Base-by-base conservation (phyloP, 2,113 vertebrate genomes). In the Spermophilus dauricus region DNA sequence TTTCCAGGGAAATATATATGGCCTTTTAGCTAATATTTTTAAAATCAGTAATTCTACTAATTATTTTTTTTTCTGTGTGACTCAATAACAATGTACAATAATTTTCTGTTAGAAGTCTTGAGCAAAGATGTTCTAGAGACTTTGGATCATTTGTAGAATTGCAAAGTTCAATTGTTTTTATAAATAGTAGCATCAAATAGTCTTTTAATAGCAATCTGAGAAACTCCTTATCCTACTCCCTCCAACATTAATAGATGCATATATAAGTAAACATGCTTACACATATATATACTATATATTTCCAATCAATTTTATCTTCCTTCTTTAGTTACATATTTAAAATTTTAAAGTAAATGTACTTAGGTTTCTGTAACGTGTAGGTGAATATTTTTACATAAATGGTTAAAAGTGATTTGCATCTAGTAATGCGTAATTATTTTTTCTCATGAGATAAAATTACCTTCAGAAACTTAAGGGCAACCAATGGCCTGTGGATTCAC, bases 1-100 rank as follows among this genome's bases (percentile, higher is more conserved):
- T 91, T 87, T 95, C 86, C 24, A 82, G 78, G 80, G n/a, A 67
- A 96, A 97, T 90, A 16, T 58, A 80, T 84, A n/a, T 72, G 58
- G 13, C 63, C 28, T 75, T 91, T 89, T 87, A 91, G 53, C 76
- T 96, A 96, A 81, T 83, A 17, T 67, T 45, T 80, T 8, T 72
- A 96, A 42, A 89, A 97, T 51, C 92, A 86, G 61, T 45, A 91
- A 70, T 76, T 51, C 51, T 61, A 70, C 13, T 80, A 61, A 90
- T 72, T 85, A 51, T 51, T 51, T 92, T 69, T 94, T 56, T 56
- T 77, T 75, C n/a, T 89, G 45, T 95, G 37, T 16, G 89, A 86
- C 11, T 86, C 34, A 77, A 9, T 86, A 96, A 69, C 93, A 69
- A 45, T 56, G 73, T 56, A 73, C 16, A 89, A 95, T 22, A 84